phyloP scores from a whole-genome alignment of 2,113 vertebrate species.

The Lophura nycthemera region DNA sequence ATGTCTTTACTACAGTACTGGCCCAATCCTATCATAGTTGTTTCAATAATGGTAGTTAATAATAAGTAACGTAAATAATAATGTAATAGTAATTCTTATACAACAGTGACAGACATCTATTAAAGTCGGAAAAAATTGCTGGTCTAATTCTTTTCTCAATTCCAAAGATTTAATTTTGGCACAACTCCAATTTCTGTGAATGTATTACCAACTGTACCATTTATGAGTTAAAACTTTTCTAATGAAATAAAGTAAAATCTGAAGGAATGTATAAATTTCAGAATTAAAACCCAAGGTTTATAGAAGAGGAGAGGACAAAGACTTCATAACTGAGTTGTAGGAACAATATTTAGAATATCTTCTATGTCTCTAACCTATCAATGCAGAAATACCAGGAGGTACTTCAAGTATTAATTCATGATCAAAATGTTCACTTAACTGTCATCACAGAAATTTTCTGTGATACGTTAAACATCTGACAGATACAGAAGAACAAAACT shows the following conservation, averaged over 20 bases:
- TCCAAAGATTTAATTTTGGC: slow-evolving; percentile 5
- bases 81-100: slow-evolving; percentile 26
- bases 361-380: background rate
- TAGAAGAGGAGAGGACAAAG: background rate
- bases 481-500: background rate
- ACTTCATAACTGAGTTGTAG: background rate
- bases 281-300: slow-evolving; percentile 18
- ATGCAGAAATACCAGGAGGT: background rate
- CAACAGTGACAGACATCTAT: background rate
- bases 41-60: background rate
- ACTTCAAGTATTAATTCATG: background rate
- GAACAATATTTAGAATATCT: background rate
- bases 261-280: background rate
- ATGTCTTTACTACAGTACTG: background rate
- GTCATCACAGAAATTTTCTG: background rate
- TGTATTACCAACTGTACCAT: background rate
- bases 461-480: background rate
- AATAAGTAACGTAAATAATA: slow-evolving; percentile 30
- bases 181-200: background rate
- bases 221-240: slow-evolving; percentile 11
- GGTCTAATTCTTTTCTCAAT: slow-evolving; percentile 4
- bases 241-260: slow-evolving; percentile 30
- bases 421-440: background rate
- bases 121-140: slow-evolving; percentile 2
- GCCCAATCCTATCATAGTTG: background rate